These are phyloP conservation scores for Drosophila triauraria DNA, from an alignment of 1,140 invertebrate genomes.

Conservation along the genomic window DNA sequence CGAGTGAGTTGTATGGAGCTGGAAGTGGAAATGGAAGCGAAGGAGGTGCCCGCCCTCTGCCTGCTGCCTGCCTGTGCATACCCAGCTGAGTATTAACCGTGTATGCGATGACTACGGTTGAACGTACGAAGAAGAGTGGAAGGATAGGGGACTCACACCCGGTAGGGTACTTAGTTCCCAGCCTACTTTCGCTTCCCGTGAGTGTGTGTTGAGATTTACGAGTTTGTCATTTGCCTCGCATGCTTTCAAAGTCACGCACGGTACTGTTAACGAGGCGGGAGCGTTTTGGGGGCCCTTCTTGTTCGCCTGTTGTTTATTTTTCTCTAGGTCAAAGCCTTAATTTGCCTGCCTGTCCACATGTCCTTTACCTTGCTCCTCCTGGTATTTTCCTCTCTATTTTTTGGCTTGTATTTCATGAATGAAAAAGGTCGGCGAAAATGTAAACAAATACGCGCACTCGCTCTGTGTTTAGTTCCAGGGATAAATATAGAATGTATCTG, in stretches of 20 bases:
- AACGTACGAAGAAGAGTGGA: constrained; percentile 11
- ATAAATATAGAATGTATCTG: constrained; percentile 63
- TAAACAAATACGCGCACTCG: constrained; percentile 23
- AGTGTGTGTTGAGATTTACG: constrained; percentile 70
- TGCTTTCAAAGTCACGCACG: constrained; percentile 81
- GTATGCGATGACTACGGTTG: constrained; percentile 15
- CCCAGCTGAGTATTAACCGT: constrained; percentile 35
- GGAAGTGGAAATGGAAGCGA: background rate
- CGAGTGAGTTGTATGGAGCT: constrained; percentile 6
- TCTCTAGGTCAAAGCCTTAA: constrained; percentile 84
- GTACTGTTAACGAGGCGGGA: constrained; percentile 48
- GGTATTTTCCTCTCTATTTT: constrained; percentile 21
- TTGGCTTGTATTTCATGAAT: constrained; percentile 71
- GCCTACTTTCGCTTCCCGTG: constrained; percentile 27
- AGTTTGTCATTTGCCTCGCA: constrained; percentile 74
- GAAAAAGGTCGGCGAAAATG: constrained; percentile 51
- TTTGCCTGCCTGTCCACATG: constrained; percentile 62
- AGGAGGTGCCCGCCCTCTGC: background rate
- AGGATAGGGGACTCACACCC: background rate
- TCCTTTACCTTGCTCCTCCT: constrained; percentile 36
- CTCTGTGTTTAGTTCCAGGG: constrained; percentile 21
- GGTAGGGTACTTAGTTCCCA: constrained; percentile 27
- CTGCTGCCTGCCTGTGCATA: constrained; percentile 24
- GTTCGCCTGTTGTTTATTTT: constrained; percentile 67
- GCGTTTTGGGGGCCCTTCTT: constrained; percentile 18